Evolutionary conservation across 2,797 vertebrate species (phyloP).

Genomic region (Botia kubotai): DNA sequence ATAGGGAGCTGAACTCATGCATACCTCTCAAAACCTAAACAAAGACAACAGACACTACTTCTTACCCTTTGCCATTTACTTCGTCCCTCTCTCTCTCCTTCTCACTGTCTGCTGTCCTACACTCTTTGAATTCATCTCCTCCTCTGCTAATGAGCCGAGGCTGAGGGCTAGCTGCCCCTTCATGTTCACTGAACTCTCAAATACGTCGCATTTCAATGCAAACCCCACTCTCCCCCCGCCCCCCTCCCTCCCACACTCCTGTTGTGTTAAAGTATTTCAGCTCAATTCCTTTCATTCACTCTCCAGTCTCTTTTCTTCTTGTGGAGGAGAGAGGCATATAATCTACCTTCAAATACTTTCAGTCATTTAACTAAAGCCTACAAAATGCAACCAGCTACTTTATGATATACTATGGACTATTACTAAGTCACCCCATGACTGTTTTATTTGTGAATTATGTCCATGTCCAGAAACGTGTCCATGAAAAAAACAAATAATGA

Average conservation of each 20-base stretch:
- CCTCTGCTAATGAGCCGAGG: constrained; percentile 36
- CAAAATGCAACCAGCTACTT: no score
- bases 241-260: not conserved
- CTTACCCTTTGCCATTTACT: not conserved
- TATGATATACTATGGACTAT: no score
- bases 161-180: not conserved
- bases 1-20: no score
- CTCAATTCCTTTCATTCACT: not conserved
- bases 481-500: not conserved
- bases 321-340: not conserved
- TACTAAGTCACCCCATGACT: no score
- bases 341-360: not conserved
- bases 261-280: constrained; percentile 4
- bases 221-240: not conserved
- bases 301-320: not conserved
- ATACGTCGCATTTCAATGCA: constrained; percentile 8
- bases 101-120: constrained; percentile 6
- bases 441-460: no score
- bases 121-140: constrained; percentile 7
- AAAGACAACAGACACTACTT: not conserved
- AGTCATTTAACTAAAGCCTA: not conserved
- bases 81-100: not conserved
- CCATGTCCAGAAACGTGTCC: not conserved
- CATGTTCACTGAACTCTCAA: constrained; percentile 3
- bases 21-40: not conserved